Conservation (phyloP, 2,113 vertebrate genomes). For the Glaucomys volans region DNA sequence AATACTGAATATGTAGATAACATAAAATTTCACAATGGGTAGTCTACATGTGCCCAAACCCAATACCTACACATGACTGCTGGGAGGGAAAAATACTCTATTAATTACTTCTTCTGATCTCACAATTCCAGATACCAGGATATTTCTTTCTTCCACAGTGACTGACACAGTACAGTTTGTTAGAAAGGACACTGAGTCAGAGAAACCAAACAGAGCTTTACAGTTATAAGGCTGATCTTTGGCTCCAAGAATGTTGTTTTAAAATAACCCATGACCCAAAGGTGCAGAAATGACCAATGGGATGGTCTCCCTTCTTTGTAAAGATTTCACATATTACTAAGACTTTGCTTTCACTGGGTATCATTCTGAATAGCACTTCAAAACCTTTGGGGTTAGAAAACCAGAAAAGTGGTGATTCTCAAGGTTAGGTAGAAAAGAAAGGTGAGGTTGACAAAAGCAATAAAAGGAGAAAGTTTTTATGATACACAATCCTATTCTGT, state of each 20-base stretch:
- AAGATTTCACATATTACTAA: not conserved
- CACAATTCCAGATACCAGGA: not conserved
- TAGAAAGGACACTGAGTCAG: not conserved
- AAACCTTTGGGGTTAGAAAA: not conserved
- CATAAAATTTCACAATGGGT: not conserved
- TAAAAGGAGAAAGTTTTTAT: not conserved
- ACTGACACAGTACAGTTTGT: not conserved
- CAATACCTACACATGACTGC: not conserved
- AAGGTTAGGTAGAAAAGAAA: constrained; percentile 1
- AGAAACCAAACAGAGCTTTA: not conserved
- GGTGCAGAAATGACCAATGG: not conserved
- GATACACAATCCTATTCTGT: not conserved
- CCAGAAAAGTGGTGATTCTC: not conserved
- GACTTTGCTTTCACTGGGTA: not conserved
- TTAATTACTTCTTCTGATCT: not conserved
- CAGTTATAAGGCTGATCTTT: not conserved
- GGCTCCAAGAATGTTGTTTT: not conserved
- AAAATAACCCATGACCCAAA: not conserved
- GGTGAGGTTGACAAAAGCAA: not conserved
- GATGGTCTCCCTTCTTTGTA: not conserved
- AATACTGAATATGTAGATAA: not conserved
- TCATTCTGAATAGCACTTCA: constrained; percentile 25
- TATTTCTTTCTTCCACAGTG: not conserved
- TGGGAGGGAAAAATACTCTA: not conserved
- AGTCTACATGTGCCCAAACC: not conserved